These are phyloP conservation scores for Notolabrus celidotus DNA, from an alignment of 2,797 vertebrate genomes.

Conservation along the genomic window DNA sequence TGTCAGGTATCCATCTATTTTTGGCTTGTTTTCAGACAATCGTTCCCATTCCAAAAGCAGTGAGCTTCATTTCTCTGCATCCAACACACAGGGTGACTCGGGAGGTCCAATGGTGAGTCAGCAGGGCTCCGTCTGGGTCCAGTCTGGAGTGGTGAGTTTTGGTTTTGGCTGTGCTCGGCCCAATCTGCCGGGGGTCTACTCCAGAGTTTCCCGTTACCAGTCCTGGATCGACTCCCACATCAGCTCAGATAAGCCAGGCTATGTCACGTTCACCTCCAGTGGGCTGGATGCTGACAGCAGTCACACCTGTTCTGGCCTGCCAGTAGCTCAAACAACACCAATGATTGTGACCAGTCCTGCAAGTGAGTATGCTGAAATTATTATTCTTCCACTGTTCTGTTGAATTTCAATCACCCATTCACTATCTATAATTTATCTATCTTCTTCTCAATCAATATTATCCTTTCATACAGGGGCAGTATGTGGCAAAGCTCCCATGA, in stretches of 20 bases:
- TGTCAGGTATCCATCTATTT: not conserved
- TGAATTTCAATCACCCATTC: no score
- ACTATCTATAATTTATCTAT: not conserved
- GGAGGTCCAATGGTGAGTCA: conserved; percentile 71
- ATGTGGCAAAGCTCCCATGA: conserved; percentile 58
- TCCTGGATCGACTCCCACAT: conserved; percentile 69
- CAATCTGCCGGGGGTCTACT: conserved; percentile 64
- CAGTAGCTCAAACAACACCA: not conserved
- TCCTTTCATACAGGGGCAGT: conserved; percentile 24
- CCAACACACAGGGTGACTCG: conserved; percentile 22
- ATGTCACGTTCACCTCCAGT: conserved; percentile 55
- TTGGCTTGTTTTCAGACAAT: not conserved
- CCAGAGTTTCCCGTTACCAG: conserved; percentile 72
- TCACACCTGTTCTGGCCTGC: conserved; percentile 40
- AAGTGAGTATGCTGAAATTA: not conserved
- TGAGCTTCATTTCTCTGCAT: not conserved
- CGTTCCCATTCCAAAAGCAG: not conserved
- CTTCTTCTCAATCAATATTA: not conserved
- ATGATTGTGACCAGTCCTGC: conserved; percentile 7
- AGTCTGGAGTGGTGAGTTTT: conserved; percentile 71
- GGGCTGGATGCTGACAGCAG: conserved; percentile 42
- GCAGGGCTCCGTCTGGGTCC: conserved; percentile 62
- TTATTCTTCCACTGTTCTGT: accelerated
- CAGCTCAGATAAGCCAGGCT: conserved; percentile 61
- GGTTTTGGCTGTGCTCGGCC: conserved; percentile 64